A percentile compares a stretch with the other conserved stretches of the same genome.
Evolutionary conservation across 2,797 vertebrate genomes (phyloP).

Genomic region (Leptoclinus maculatus): DNA sequence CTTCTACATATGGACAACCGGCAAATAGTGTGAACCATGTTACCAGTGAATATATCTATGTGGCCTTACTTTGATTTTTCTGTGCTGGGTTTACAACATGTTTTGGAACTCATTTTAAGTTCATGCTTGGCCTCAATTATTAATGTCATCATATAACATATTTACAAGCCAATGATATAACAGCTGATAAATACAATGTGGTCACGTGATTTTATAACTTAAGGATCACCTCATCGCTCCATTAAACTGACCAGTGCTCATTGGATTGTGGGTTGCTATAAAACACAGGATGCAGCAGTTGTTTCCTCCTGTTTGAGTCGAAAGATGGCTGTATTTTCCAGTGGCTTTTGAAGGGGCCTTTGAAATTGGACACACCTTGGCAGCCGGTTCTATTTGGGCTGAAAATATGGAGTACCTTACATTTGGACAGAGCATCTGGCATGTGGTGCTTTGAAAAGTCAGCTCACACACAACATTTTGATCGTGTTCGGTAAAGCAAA

Average conservation of each 20-base stretch:
- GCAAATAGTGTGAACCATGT: not conserved
- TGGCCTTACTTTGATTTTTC: conserved; percentile 4
- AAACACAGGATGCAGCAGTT: not conserved
- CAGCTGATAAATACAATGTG: not conserved
- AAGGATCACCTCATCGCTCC: not conserved
- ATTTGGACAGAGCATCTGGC: conserved; percentile 6
- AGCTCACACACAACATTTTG: not conserved
- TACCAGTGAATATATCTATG: not conserved
- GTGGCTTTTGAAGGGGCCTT: not conserved
- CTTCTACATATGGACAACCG: not conserved
- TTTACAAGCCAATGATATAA: not conserved
- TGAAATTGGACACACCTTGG: conserved; percentile 9
- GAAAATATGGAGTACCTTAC: conserved; percentile 5
- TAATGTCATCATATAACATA: conserved; percentile 5
- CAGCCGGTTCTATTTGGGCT: conserved; percentile 1
- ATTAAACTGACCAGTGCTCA: conserved; percentile 10
- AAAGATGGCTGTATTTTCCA: not conserved
- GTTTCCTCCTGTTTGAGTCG: not conserved
- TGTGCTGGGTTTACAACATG: not conserved
- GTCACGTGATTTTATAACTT: not conserved
- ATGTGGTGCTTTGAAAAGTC: conserved; percentile 18
- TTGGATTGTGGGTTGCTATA: not conserved
- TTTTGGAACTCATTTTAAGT: not conserved
- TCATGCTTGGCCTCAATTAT: not conserved
- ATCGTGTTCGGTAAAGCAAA: conserved; percentile 4